These are phyloP conservation scores for Siniperca knerii DNA, from an alignment of 2,113 vertebrate species.

Conservation along the genomic window DNA sequence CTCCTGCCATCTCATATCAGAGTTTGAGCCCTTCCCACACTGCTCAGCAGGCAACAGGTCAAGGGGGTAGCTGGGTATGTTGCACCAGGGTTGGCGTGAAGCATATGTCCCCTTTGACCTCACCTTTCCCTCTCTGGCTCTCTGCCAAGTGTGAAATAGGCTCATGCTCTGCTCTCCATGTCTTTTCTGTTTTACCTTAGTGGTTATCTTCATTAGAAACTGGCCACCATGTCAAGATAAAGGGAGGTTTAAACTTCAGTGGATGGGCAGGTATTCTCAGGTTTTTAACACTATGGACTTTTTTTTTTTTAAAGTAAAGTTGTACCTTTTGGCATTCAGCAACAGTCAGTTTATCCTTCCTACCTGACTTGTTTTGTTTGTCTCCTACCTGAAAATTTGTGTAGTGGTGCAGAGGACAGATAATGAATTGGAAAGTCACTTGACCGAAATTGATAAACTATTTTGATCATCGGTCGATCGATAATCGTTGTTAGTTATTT, in stretches of 20 bases:
- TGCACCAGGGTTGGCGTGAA: constrained; percentile 34
- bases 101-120: constrained; percentile 59
- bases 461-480: background rate
- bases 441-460: background rate
- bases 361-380: background rate
- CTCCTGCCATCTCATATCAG: constrained; percentile 10
- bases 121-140: constrained; percentile 5
- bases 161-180: background rate
- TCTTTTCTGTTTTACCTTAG: constrained; percentile 1
- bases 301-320: background rate
- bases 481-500: background rate
- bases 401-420: background rate
- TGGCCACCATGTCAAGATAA: background rate
- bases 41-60: constrained; percentile 22
- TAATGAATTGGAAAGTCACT: background rate
- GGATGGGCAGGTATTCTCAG: background rate
- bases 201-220: constrained; percentile 22
- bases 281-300: background rate
- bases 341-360: constrained; percentile 7
- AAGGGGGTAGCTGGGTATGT: background rate
- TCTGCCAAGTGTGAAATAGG: constrained; percentile 23
- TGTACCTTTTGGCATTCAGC: constrained; percentile 37
- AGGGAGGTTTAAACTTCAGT: background rate
- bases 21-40: background rate
- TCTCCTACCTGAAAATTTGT: background rate